phyloP scores from a whole-genome alignment of 2,888 invertebrate genomes.

The Alentia gelatinosa region DNA sequence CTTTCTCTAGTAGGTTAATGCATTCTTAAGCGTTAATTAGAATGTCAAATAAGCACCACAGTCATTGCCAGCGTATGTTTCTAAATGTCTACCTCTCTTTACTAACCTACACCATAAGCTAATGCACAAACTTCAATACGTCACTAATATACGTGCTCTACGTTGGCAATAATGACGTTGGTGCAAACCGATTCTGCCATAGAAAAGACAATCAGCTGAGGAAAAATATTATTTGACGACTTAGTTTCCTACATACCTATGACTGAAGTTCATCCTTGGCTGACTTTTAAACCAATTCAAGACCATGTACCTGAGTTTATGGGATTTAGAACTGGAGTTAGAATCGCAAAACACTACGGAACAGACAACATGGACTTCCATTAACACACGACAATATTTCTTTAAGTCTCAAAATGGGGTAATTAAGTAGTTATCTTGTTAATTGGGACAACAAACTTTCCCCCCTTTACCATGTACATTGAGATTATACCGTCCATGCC shows the following conservation, averaged over 20 bases:
- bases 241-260: neutral
- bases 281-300: slow-evolving; percentile 16
- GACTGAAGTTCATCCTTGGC: neutral
- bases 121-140: neutral
- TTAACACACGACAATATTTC: neutral
- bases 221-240: neutral
- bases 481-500: neutral
- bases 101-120: neutral
- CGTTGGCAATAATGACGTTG: neutral
- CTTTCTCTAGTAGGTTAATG: no score
- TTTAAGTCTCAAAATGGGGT: neutral
- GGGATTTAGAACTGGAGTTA: neutral
- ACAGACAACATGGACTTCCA: neutral
- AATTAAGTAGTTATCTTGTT: neutral
- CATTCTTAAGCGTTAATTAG: no score
- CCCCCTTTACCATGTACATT: neutral
- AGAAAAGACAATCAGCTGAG: neutral
- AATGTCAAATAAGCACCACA: no score
- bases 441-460: no score
- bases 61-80: no score
- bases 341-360: neutral
- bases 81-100: neutral
- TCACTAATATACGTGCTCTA: neutral
- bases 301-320: neutral
- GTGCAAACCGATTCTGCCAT: no score